Conservation (phyloP, 2,797 vertebrate species). For the Morus bassanus region DNA sequence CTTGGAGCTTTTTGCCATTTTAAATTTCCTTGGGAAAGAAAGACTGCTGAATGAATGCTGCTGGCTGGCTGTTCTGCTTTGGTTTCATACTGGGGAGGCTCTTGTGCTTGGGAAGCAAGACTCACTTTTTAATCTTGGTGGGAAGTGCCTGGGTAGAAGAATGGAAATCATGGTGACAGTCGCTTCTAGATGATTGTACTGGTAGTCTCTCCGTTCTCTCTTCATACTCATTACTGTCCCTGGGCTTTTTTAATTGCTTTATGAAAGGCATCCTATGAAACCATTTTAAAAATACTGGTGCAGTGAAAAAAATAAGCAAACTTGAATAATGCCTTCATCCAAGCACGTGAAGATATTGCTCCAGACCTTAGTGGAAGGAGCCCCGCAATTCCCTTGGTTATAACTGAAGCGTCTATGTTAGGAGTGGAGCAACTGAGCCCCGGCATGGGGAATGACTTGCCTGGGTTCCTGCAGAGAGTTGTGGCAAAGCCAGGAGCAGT, state of each 20-base stretch:
- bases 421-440: neutral
- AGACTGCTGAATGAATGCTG: neutral
- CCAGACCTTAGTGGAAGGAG: neutral
- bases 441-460: accelerated
- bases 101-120: neutral
- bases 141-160: neutral
- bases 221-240: neutral
- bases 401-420: accelerated
- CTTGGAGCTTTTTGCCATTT: neutral
- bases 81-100: neutral
- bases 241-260: neutral
- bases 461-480: accelerated
- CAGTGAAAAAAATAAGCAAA: neutral
- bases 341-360: neutral
- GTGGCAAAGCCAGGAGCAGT: neutral
- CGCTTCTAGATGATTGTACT: neutral
- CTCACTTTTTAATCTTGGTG: neutral
- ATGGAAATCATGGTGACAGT: neutral
- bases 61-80: neutral
- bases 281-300: neutral
- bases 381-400: accelerated
- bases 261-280: neutral
- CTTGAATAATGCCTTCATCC: neutral
- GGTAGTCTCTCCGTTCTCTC: neutral
- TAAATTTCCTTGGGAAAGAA: neutral